A percentile compares a stretch with the other conserved stretches of the same genome.
Evolutionary conservation across 2,888 invertebrate genomes (phyloP).

Genomic region (Panorpa germanica): DNA sequence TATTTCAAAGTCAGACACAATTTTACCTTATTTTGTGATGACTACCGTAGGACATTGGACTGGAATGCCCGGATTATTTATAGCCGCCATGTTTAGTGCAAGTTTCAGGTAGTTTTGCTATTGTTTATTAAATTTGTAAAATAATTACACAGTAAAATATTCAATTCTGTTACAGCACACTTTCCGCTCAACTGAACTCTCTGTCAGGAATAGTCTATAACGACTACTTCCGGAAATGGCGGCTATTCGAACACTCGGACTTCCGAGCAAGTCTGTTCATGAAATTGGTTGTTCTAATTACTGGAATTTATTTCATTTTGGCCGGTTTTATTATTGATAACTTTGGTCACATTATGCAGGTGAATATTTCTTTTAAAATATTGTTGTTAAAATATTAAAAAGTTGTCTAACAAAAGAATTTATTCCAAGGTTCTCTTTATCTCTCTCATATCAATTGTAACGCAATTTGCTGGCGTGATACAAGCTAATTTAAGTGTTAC

Average conservation of each 20-base stretch:
- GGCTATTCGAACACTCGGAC: constrained; percentile 22
- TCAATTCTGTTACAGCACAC: constrained; percentile 23
- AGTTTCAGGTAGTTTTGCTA: constrained; percentile 25
- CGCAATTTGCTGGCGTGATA: no score
- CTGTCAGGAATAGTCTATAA: constrained; percentile 33
- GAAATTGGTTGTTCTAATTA: constrained; percentile 22
- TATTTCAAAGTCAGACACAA: constrained; percentile 24
- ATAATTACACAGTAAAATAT: neutral
- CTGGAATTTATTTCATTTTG: constrained; percentile 38
- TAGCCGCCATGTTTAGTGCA: constrained; percentile 39
- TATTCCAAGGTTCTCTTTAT: no score
- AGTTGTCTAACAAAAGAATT: no score
- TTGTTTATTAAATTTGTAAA: neutral
- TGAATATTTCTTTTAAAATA: no score
- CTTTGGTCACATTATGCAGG: no score
- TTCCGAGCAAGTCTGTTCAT: constrained; percentile 27
- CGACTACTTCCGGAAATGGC: constrained; percentile 29
- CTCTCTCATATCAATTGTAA: no score
- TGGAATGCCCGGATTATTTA: constrained; percentile 38
- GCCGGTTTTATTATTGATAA: constrained; percentile 25
- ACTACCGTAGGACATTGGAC: constrained; percentile 27
- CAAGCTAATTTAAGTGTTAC: no score
- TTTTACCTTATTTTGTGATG: constrained; percentile 35
- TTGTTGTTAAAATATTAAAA: no score
- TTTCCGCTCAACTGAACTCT: constrained; percentile 35